Evolutionary conservation across 2,888 invertebrate genomes (phyloP).

Genomic region (Leptopilina myrica): DNA sequence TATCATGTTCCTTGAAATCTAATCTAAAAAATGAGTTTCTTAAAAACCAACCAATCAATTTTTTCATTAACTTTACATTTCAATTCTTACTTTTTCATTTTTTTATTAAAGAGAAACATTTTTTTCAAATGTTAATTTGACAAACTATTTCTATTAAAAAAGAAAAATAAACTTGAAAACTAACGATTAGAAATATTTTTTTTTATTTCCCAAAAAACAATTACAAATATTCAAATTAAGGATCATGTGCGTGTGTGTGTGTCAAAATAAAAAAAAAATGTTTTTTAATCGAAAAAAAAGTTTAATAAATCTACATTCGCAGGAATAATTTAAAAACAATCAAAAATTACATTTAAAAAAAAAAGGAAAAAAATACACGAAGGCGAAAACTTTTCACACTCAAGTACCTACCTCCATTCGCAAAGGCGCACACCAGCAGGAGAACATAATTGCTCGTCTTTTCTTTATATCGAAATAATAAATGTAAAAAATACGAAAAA

Average conservation of each 20-base stretch:
- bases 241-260: not conserved
- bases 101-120: too few species aligned
- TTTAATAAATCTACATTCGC: not conserved
- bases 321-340: not conserved
- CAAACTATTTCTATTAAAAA: not conserved
- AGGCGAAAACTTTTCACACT: conserved; percentile 7
- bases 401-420: conserved; percentile 73
- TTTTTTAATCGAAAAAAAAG: not conserved
- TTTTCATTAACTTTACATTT: too few species aligned
- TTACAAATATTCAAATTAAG: conserved; percentile 5
- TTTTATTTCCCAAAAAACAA: conserved; percentile 11
- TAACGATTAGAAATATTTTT: not conserved
- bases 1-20: conserved; percentile 1
- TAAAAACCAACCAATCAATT: not conserved
- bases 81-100: too few species aligned
- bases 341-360: not conserved
- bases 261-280: not conserved
- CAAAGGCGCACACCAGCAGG: conserved; percentile 72
- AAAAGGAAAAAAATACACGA: conserved; percentile 12
- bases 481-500: conserved; percentile 11
- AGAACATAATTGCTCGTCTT: conserved; percentile 66
- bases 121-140: not conserved
- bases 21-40: not conserved
- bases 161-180: not conserved
- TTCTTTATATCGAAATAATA: not conserved